Evolutionary conservation across 2,113 vertebrate species (phyloP).

Genomic region (Patagioenas fasciata): DNA sequence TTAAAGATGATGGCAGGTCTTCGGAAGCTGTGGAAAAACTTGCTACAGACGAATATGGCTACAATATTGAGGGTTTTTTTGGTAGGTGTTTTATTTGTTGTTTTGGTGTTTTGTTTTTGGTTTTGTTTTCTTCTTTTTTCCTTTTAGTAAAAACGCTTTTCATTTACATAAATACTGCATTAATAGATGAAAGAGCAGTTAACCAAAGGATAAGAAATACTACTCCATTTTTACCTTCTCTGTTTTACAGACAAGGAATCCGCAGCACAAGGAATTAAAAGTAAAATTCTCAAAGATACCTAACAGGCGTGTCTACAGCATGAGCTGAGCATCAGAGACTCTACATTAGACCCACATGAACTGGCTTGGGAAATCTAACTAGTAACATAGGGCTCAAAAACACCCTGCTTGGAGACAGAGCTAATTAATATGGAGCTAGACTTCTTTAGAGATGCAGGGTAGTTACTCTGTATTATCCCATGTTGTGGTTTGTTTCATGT

Average conservation of each 20-base stretch:
- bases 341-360: neutral
- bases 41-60: neutral
- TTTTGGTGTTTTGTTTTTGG: neutral
- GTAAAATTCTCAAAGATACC: neutral
- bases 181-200: neutral
- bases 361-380: neutral
- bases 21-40: neutral
- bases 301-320: neutral
- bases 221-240: neutral
- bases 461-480: neutral
- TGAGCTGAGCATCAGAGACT: neutral
- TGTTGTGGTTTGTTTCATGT: neutral
- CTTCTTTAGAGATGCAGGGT: neutral
- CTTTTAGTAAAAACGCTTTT: neutral
- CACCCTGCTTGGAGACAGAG: neutral
- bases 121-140: neutral
- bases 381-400: neutral
- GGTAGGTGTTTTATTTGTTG: neutral
- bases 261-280: neutral
- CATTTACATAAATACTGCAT: neutral
- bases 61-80: neutral
- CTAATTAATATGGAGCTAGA: neutral
- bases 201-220: neutral
- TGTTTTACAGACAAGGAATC: neutral
- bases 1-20: neutral